Evolutionary conservation across 1,140 invertebrate species (phyloP), one percentile per base, ranked within the genome.

Genomic region (Ceratosolen solmsi): DNA sequence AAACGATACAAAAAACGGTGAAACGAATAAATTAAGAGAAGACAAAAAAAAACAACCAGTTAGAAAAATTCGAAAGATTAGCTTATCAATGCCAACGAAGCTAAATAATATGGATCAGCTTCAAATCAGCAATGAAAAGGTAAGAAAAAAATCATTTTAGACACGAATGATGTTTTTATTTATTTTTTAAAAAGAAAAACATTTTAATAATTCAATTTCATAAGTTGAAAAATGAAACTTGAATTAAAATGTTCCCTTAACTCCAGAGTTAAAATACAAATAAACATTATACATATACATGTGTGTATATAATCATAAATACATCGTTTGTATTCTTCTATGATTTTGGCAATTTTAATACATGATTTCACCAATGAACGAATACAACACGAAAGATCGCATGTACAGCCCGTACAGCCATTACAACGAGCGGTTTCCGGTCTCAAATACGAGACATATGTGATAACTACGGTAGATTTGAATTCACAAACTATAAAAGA

Each of bases 41-140:
- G 8, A 41, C 51, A 56, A 49, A 33, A 27, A 49, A 38, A 41
- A 80, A 0, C n/a, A 11, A 33, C 33, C 79, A 20, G n/a, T 38
- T 33, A 30, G 2, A 0, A 71, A 60, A n/a, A 68, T 25, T 65
- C 74, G 46, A 41, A 41, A 80, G 70, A 22, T 83, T 74, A 88
- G 88, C 68, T 86, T 87, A 56, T 90, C 90, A 41, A 89, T 90
- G 89, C 90, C 89, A 41, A 87, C 83, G 38, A 90, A 89, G 72
- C 86, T 91, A 15, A 84, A 90, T 85, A 84, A 88, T 68, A 91
- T 90, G 89, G 89, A 87, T 56, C 85, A 87, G 74, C 85, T 90
- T 15, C 86, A 88, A 60, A 90, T 89, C 58, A 86, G 86, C 15
- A 86, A 86, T 13, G 84, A 87, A 27, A 88, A 90, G 86, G 90